A percentile compares a stretch with the other conserved stretches of the same genome.
Conservation (phyloP, 2,797 vertebrate species). For the Triplophysa yarkandensis region DNA sequence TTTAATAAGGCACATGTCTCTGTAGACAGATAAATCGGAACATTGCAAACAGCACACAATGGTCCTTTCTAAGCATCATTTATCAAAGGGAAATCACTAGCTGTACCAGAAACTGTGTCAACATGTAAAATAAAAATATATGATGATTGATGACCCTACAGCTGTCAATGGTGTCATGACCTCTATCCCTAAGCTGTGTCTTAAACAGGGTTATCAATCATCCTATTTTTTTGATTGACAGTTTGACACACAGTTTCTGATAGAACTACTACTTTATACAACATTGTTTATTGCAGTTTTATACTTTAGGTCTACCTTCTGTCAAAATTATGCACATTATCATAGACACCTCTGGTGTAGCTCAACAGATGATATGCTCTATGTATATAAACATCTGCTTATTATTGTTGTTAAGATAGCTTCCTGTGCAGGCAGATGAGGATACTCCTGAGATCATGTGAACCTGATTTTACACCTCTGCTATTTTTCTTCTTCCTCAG, state of each 20-base stretch:
- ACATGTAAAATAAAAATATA: too few relatives aligned
- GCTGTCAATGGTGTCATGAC: too few relatives aligned
- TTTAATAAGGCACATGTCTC: slow-evolving; percentile 43
- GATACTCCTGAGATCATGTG: slow-evolving; percentile 9
- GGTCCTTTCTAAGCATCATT: background rate
- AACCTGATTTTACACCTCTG: background rate
- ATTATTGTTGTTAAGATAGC: slow-evolving; percentile 10
- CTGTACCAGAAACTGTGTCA: too few relatives aligned
- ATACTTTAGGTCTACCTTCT: background rate
- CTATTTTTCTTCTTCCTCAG: slow-evolving; percentile 53
- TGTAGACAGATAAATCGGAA: background rate
- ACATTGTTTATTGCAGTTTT: background rate
- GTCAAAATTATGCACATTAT: background rate
- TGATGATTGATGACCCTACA: too few relatives aligned
- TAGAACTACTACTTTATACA: too few relatives aligned
- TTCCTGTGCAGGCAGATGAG: background rate
- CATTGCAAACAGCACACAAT: background rate
- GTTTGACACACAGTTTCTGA: too few relatives aligned
- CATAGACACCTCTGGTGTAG: background rate
- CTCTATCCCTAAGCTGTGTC: too few relatives aligned
- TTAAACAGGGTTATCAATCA: too few relatives aligned
- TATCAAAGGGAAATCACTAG: background rate
- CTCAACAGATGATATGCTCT: background rate
- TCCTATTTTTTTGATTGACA: too few relatives aligned
- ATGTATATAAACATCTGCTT: background rate